A percentile compares a stretch with the other conserved stretches of the same genome.
Conservation (phyloP, 2,113 vertebrate species). For the Parus major region DNA sequence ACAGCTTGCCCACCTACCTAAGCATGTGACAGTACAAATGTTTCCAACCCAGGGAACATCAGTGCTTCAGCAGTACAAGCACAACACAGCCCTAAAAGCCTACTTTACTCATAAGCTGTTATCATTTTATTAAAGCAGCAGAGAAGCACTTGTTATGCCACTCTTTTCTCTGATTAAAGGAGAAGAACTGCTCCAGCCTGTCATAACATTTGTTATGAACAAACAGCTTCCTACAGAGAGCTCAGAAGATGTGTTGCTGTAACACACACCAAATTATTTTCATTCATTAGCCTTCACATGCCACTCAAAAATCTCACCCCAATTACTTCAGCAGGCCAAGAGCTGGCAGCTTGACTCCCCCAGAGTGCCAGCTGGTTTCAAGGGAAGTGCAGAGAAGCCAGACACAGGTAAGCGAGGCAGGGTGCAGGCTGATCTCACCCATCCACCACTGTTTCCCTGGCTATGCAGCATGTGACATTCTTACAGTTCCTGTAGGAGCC, state of each 20-base stretch:
- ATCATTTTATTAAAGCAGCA: conserved; percentile 18
- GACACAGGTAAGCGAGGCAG: background rate
- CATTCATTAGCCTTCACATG: conserved; percentile 10
- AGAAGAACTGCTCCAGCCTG: conserved; percentile 31
- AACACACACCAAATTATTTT: background rate
- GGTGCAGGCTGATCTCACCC: background rate
- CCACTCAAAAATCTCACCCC: background rate
- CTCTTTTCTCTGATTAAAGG: conserved; percentile 35
- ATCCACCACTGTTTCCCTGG: background rate
- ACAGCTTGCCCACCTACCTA: background rate
- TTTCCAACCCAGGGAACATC: background rate
- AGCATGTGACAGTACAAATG: background rate
- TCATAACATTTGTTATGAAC: conserved; percentile 46
- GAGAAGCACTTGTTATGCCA: conserved; percentile 33
- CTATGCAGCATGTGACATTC: background rate
- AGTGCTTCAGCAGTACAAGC: background rate
- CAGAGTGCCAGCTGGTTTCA: background rate
- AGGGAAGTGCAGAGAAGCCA: background rate
- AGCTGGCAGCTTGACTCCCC: background rate
- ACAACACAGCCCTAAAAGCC: conserved; percentile 3
- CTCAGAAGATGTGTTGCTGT: background rate
- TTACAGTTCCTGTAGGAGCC: background rate
- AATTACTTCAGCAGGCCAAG: background rate
- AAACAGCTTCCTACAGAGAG: conserved; percentile 15
- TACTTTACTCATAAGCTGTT: background rate